A percentile compares a stretch with the other conserved stretches of the same genome.
Conservation (phyloP, 2,113 vertebrate genomes). For the Pitta sordida region DNA sequence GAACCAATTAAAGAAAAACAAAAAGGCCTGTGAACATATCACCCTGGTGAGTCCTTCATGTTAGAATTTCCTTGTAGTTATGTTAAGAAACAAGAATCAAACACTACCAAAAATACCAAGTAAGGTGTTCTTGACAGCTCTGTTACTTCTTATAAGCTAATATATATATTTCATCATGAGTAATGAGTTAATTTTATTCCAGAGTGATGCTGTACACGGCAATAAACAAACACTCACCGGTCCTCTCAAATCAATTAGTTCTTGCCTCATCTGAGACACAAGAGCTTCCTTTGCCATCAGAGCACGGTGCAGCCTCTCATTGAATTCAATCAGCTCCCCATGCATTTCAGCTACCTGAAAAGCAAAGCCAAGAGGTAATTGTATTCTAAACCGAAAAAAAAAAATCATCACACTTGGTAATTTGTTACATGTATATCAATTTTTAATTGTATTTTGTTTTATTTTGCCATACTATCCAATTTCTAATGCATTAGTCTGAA, state of each 20-base stretch:
- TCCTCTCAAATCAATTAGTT: conserved; percentile 94
- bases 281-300: conserved; percentile 96
- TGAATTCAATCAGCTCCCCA: conserved; percentile 97
- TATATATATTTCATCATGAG: neutral
- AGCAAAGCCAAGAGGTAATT: neutral
- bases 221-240: conserved; percentile 78
- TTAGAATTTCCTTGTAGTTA: neutral
- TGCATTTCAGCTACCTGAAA: conserved; percentile 98
- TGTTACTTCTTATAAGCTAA: neutral
- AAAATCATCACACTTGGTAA: neutral
- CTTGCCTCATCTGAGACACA: conserved; percentile 95
- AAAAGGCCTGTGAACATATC: neutral
- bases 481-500: neutral
- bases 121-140: neutral
- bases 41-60: neutral
- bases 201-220: neutral
- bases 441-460: neutral
- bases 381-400: neutral
- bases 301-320: conserved; percentile 91
- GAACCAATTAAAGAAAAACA: neutral
- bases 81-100: neutral
- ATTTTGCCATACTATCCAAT: neutral
- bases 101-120: neutral
- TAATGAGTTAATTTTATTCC: neutral
- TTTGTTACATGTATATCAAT: neutral